A percentile compares a stretch with the other conserved stretches of the same genome.
Conservation (phyloP, 2,113 vertebrate genomes). For the Spheniscus mendiculus region DNA sequence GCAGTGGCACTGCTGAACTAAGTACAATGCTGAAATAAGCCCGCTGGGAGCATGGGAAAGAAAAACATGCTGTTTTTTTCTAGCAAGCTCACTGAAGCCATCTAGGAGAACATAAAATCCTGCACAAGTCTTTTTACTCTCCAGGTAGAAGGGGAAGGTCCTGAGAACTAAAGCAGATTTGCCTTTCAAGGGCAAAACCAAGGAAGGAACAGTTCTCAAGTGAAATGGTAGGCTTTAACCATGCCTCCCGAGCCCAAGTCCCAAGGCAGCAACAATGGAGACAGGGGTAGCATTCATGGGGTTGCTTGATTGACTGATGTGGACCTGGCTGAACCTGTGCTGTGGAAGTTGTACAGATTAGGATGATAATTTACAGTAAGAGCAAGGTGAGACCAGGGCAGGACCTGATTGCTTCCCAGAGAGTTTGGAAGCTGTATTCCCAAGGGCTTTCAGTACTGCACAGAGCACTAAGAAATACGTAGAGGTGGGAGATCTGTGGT, state of each 20-base stretch:
- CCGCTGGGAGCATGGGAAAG: neutral
- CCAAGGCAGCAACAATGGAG: neutral
- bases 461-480: neutral
- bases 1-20: neutral
- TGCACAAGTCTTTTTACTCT: neutral
- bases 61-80: neutral
- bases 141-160: neutral
- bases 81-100: neutral
- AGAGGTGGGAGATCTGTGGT: neutral
- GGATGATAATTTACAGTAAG: neutral
- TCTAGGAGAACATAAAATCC: neutral
- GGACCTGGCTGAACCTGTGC: neutral
- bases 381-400: neutral
- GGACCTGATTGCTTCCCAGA: neutral
- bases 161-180: neutral
- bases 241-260: rapidly evolving
- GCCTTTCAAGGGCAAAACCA: neutral
- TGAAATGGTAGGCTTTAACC: neutral
- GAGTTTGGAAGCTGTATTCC: neutral
- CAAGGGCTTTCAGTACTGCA: neutral
- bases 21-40: neutral
- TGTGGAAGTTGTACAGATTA: neutral
- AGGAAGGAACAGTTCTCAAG: neutral
- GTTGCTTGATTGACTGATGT: neutral
- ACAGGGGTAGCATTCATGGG: neutral